Conservation (phyloP, 1,140 invertebrate genomes). For the Popillia japonica region DNA sequence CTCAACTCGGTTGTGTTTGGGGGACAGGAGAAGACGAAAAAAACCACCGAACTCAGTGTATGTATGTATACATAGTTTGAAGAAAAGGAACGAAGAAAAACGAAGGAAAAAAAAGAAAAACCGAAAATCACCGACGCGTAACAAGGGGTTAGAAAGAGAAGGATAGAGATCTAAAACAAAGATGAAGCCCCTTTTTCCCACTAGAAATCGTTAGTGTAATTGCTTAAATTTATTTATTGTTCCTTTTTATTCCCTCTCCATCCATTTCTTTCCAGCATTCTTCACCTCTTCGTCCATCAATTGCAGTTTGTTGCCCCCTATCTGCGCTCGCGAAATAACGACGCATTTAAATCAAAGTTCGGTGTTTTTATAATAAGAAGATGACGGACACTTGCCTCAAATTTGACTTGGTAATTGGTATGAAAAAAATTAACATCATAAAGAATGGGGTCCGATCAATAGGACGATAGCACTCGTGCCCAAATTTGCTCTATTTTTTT, state of each 20-base stretch:
- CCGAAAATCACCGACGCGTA: neutral
- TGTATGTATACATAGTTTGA: conserved; percentile 4
- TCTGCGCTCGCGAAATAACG: neutral
- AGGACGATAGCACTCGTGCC: neutral
- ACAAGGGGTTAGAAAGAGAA: neutral
- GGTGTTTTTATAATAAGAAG: conserved; percentile 32
- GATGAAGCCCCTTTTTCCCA: conserved; percentile 29
- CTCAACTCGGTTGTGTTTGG: conserved; percentile 23
- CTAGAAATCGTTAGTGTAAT: conserved; percentile 34
- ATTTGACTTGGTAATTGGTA: conserved; percentile 19
- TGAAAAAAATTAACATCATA: neutral
- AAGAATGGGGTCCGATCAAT: neutral
- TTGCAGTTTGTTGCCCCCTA: conserved; percentile 27
- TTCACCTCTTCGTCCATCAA: conserved; percentile 3
- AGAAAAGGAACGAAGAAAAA: conserved; percentile 12
- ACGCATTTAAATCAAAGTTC: conserved; percentile 30
- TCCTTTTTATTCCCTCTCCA: neutral
- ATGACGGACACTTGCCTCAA: conserved; percentile 23
- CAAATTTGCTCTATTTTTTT: neutral
- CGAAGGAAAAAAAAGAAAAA: conserved; percentile 18
- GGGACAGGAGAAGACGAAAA: conserved; percentile 18
- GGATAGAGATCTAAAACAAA: neutral
- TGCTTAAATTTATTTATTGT: conserved; percentile 28
- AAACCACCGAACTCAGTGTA: neutral
- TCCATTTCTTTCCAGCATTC: neutral